Conservation (phyloP, 2,113 vertebrate species). For the Oreotragus oreotragus region DNA sequence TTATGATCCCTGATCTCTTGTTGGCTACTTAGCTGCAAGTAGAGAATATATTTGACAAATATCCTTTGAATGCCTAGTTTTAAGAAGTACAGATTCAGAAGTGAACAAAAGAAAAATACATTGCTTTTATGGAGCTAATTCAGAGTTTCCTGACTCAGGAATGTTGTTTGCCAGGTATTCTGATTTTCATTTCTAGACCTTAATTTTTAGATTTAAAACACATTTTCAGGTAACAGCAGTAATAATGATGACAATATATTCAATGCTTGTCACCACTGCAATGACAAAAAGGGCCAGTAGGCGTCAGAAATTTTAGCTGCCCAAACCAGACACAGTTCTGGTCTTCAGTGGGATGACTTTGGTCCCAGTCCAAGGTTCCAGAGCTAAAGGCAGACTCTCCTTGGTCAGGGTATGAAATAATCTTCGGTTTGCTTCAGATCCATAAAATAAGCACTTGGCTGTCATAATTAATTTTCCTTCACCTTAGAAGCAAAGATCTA, state of each 20-base stretch:
- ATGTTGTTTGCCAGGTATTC: fast-evolving
- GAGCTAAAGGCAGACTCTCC: not conserved
- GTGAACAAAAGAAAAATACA: not conserved
- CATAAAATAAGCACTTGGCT: not conserved
- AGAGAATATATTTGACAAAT: not conserved
- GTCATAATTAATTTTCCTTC: not conserved
- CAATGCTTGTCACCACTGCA: not conserved
- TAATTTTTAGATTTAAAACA: not conserved
- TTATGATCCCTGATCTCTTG: not conserved
- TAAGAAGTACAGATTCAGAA: not conserved
- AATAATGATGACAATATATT: not conserved
- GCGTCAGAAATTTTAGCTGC: too few relatives aligned
- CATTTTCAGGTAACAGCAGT: not conserved
- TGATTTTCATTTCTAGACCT: not conserved
- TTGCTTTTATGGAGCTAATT: not conserved
- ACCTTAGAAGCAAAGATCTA: not conserved
- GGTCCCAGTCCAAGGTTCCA: fast-evolving
- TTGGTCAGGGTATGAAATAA: too few relatives aligned
- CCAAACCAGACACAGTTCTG: fast-evolving
- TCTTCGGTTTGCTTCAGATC: fast-evolving
- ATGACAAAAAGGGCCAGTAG: not conserved
- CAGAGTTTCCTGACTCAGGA: not conserved
- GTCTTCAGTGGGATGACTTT: not conserved
- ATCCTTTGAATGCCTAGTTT: not conserved
- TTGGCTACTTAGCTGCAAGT: not conserved